These are phyloP conservation scores for Drosophila monieri DNA, from an alignment of 2,888 invertebrate species.

Conservation along the genomic window DNA sequence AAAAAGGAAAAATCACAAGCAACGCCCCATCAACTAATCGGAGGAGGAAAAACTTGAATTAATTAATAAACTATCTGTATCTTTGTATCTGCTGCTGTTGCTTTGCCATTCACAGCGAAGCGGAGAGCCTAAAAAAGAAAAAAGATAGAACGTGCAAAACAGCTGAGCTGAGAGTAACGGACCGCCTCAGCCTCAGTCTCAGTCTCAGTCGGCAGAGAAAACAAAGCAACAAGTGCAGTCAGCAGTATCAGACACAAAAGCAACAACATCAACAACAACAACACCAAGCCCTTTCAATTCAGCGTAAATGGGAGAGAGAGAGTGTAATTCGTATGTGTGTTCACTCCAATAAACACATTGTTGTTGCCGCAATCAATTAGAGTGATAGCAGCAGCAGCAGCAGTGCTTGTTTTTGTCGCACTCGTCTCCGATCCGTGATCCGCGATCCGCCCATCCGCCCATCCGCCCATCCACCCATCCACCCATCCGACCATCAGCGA, in stretches of 20 bases:
- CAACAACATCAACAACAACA: conserved; percentile 37
- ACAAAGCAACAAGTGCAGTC: conserved; percentile 47
- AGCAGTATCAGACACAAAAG: conserved; percentile 28
- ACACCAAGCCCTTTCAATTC: conserved; percentile 34
- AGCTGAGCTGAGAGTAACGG: conserved; percentile 59
- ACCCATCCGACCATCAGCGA: background rate
- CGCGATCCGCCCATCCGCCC: background rate
- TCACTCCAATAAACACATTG: conserved; percentile 30
- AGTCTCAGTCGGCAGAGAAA: conserved; percentile 8
- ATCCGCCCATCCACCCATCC: background rate
- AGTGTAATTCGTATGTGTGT: conserved; percentile 3
- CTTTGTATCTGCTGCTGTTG: conserved; percentile 7
- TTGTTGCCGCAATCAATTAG: conserved; percentile 65
- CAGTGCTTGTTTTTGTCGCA: conserved; percentile 43
- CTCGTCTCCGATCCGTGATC: conserved; percentile 15
- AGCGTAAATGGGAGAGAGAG: conserved; percentile 4
- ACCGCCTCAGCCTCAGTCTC: conserved; percentile 26
- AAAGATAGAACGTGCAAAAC: conserved; percentile 66
- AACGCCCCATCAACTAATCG: conserved; percentile 61
- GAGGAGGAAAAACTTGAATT: conserved; percentile 57
- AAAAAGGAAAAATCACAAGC: background rate
- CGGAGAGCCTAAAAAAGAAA: conserved; percentile 28
- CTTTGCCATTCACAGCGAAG: conserved; percentile 59
- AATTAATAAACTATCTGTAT: conserved; percentile 67
- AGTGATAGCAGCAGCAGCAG: conserved; percentile 39